These are phyloP conservation scores for Mystacornis crossleyi DNA, from an alignment of 2,113 vertebrate species.

Conservation along the genomic window DNA sequence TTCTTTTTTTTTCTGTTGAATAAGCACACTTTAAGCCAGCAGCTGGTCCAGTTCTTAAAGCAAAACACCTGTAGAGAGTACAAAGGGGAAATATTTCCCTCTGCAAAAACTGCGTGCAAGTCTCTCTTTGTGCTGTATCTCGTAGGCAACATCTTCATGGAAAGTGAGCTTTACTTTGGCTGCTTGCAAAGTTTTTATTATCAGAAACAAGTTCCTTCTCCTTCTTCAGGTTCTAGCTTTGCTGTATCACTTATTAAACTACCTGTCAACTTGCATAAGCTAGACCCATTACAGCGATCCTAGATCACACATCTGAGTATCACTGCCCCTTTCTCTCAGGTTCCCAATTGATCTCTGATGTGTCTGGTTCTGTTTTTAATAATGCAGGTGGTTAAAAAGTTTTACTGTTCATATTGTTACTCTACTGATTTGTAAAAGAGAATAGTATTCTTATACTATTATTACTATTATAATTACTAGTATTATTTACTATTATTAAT, in stretches of 20 bases:
- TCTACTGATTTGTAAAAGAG: background rate
- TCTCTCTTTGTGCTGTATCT: background rate
- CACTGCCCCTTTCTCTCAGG: background rate
- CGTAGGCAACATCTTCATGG: background rate
- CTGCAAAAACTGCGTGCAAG: background rate
- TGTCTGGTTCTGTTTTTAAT: background rate
- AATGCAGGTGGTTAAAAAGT: background rate
- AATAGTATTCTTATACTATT: background rate
- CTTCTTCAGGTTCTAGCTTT: background rate
- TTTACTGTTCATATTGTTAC: background rate
- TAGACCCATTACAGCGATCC: background rate
- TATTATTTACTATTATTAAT: too few species aligned
- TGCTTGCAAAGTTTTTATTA: background rate
- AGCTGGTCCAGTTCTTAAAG: background rate
- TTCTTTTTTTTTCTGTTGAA: background rate
- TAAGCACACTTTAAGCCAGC: background rate
- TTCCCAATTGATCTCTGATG: background rate
- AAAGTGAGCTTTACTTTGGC: background rate
- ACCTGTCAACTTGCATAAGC: background rate
- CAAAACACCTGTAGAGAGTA: background rate
- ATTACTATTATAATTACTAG: too few species aligned
- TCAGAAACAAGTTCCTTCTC: background rate
- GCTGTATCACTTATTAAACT: background rate
- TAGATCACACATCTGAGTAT: background rate
- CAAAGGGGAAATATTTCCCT: background rate